Conservation (phyloP, 2,797 vertebrate species). For the Neoniphon sammara region DNA sequence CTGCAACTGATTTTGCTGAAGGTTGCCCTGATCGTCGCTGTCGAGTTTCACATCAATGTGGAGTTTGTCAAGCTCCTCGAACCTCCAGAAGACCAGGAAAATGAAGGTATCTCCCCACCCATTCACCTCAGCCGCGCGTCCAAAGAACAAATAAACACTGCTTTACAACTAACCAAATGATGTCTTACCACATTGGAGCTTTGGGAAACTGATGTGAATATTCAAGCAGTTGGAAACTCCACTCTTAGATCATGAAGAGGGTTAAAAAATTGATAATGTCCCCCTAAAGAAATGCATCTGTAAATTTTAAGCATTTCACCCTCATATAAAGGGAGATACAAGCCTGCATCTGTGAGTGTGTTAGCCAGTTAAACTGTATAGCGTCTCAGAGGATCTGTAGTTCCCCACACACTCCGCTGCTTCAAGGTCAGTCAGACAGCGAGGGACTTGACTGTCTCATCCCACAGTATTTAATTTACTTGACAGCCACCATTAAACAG, state of each 20-base stretch:
- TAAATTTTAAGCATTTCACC: no score
- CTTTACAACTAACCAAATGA: slow-evolving; percentile 12
- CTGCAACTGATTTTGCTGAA: slow-evolving; percentile 97
- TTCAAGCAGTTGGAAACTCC: slow-evolving; percentile 27
- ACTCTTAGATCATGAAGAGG: slow-evolving; percentile 4
- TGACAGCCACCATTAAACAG: slow-evolving; percentile 64
- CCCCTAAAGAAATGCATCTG: no score
- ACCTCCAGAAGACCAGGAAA: slow-evolving; percentile 94
- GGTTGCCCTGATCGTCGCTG: slow-evolving; percentile 92
- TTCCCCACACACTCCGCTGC: slow-evolving; percentile 22
- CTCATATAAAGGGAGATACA: slow-evolving; percentile 2
- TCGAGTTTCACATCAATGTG: slow-evolving; percentile 96
- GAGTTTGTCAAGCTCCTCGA: slow-evolving; percentile 94
- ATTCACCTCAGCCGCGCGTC: neutral
- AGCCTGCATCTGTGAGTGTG: slow-evolving; percentile 4
- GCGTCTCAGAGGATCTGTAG: slow-evolving; percentile 29
- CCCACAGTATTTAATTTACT: slow-evolving; percentile 61
- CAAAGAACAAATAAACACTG: slow-evolving; percentile 25
- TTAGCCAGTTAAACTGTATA: slow-evolving; percentile 16
- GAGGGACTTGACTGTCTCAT: slow-evolving; percentile 28
- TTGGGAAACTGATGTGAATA: slow-evolving; percentile 9
- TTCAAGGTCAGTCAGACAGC: slow-evolving; percentile 16
- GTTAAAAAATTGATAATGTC: slow-evolving; percentile 13
- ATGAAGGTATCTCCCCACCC: slow-evolving; percentile 83
- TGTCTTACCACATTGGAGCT: neutral